These are phyloP conservation scores for Tachysurus vachellii DNA, from an alignment of 2,113 vertebrate species.

Conservation along the genomic window DNA sequence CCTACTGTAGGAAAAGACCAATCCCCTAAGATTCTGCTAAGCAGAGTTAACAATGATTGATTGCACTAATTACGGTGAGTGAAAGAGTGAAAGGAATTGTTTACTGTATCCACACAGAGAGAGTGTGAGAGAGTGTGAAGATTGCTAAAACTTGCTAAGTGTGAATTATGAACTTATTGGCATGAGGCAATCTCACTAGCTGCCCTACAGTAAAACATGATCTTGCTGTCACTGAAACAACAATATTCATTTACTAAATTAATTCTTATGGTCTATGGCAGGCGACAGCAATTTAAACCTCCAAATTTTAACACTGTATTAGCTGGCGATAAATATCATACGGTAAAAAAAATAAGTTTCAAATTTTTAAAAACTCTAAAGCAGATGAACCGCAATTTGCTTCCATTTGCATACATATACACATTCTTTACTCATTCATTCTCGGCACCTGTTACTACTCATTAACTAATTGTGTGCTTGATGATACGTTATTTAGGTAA, in stretches of 20 bases:
- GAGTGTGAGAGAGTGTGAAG: not conserved
- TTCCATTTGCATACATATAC: slow-evolving; percentile 13
- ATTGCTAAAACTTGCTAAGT: not conserved
- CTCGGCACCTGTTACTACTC: slow-evolving; percentile 20
- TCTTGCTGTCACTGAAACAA: not conserved
- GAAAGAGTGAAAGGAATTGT: not conserved
- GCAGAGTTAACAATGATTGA: not conserved
- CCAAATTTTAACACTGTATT: not conserved
- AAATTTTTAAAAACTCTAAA: not conserved
- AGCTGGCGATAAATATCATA: not conserved
- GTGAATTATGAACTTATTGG: not conserved
- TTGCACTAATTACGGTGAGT: not conserved
- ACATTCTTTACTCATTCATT: slow-evolving; percentile 12
- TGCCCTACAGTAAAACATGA: not conserved
- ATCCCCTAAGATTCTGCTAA: not conserved
- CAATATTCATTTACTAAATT: not conserved
- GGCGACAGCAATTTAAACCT: not conserved
- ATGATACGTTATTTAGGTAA: slow-evolving; percentile 42
- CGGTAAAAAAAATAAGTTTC: not conserved
- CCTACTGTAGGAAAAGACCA: not conserved
- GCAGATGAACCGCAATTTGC: not conserved
- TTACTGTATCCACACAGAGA: not conserved
- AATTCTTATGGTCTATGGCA: too few relatives aligned
- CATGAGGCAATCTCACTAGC: not conserved
- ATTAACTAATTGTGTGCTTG: slow-evolving; percentile 36